Conservation (phyloP, 2,113 vertebrate genomes). For the Centropus bengalensis region DNA sequence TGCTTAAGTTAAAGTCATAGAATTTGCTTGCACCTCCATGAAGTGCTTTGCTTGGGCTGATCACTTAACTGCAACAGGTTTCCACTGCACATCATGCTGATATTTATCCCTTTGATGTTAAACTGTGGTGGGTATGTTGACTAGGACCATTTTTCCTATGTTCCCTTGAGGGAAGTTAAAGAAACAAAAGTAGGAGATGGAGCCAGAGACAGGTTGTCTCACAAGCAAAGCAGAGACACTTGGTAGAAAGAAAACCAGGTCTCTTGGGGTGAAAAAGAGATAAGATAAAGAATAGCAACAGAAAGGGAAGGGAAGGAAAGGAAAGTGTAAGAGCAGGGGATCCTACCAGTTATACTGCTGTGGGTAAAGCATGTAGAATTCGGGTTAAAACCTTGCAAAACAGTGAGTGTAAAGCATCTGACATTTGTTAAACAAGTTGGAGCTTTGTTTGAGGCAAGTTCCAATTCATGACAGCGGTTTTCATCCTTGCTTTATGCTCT, state of each 20-base stretch:
- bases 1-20: too few species aligned
- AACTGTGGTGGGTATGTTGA: too few species aligned
- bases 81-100: too few species aligned
- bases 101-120: too few species aligned
- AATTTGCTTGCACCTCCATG: too few species aligned
- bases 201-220: neutral
- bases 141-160: too few species aligned
- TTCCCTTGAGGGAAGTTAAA: too few species aligned
- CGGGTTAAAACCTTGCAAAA: neutral
- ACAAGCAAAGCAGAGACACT: neutral
- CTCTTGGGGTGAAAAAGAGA: neutral
- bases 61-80: too few species aligned
- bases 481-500: neutral
- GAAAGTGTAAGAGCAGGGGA: neutral
- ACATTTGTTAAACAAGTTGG: neutral
- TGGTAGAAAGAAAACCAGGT: neutral
- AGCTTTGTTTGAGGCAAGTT: neutral
- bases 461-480: neutral
- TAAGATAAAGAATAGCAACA: neutral
- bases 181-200: neutral
- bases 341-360: neutral
- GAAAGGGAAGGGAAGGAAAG: neutral
- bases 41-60: too few species aligned
- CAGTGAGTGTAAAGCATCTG: neutral
- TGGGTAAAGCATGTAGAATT: neutral